These are phyloP conservation scores for Meriones unguiculatus DNA, from an alignment of 2,113 vertebrate species.

Conservation along the genomic window DNA sequence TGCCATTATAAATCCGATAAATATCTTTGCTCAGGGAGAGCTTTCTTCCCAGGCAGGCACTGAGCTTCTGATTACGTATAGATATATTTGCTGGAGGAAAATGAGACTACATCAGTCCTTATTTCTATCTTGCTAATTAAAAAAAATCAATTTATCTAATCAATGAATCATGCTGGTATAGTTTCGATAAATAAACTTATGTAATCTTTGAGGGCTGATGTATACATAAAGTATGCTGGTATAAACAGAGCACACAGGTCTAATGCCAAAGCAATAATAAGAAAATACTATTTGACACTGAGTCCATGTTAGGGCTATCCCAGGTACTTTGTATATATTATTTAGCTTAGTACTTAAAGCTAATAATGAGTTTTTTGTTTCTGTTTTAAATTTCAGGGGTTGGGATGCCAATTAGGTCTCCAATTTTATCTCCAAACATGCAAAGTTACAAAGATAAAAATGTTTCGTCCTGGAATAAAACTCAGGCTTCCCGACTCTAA, in stretches of 20 bases:
- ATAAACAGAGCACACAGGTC: not conserved
- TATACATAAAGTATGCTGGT: not conserved
- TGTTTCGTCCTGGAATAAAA: not conserved
- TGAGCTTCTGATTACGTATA: conserved; percentile 28
- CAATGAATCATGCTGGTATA: conserved; percentile 9
- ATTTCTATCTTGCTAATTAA: conserved; percentile 44
- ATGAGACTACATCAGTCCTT: conserved; percentile 24
- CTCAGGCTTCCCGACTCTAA: not conserved
- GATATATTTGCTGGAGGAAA: conserved; percentile 61
- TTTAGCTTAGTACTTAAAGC: not conserved
- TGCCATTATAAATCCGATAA: conserved; percentile 56
- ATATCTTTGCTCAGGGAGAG: conserved; percentile 60
- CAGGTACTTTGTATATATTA: not conserved
- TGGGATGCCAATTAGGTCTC: not conserved
- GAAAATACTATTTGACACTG: not conserved
- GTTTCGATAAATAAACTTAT: conserved; percentile 30
- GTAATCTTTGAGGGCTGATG: not conserved
- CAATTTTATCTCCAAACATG: not conserved
- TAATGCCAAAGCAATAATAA: not conserved
- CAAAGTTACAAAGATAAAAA: not conserved
- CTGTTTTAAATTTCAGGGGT: not conserved
- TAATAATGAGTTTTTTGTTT: not conserved
- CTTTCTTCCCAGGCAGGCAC: conserved; percentile 39
- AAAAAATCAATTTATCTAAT: conserved; percentile 57
- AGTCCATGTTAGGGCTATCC: not conserved